Evolutionary conservation across 2,888 invertebrate species (phyloP), one percentile per base, ranked within the genome.

Genomic region (Eustalomyia histrio): DNA sequence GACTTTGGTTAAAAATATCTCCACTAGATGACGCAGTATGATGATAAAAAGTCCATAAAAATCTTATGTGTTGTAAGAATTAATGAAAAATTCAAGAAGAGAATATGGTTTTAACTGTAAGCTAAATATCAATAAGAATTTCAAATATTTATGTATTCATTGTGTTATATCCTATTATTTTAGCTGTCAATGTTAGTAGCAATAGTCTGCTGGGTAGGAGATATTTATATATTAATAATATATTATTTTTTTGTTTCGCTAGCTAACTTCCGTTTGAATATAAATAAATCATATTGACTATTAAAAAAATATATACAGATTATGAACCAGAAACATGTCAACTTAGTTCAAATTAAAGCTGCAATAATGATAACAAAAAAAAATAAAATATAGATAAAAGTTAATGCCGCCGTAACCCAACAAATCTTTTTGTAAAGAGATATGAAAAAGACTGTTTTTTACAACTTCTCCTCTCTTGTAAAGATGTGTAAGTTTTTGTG

Each of bases 251-350:
- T 3, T 58, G 29, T 58, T 16, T 1, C 4, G 67, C 58, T 76
- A 57, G 72, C 67, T 47, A 24, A 68, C 64, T 68, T 76, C 61
- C 67, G 52, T 35, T 16, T 58, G 52, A 68, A 68, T 53, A 76
- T 73, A 76, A 68, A 53, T 58, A 52, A 53, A 52, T 69, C 72
- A 64, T 63, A 39, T 50, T 47, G 68, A 58, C 76, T 67, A 72
- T 72, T 29, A 6, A 29, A 29, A 29, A 29, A 29, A 29, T 61
- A 65, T 60, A 12, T 64, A 69, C 12, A 39, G 12, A 39, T 39
- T 33, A 53, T 14, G 14, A 0, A 39, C 47, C 17, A 58, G 65
- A 52, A 18, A 17, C 17, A 60, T 39, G 50, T 29, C 50, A 18
- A 33, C 12, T 39, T 14, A 39, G 39, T 39, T 39, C 39, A 39